Conservation (phyloP, 1,140 invertebrate genomes). For the Babylonia areolata region DNA sequence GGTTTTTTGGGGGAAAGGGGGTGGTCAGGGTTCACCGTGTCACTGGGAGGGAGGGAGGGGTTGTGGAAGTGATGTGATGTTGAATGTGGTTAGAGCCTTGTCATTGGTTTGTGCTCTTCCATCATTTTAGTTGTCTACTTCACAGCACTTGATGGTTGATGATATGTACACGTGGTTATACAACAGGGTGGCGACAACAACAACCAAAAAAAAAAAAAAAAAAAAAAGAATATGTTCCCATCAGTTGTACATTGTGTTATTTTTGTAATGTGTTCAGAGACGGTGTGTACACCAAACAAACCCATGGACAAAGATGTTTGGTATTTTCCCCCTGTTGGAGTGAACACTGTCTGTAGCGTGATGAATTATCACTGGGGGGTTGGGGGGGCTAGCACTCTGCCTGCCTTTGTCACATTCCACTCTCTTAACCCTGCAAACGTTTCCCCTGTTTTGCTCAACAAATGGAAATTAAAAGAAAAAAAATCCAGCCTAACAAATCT, state of each 20-base stretch:
- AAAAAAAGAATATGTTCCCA: not conserved
- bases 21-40: too few relatives aligned
- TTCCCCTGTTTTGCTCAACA: not conserved
- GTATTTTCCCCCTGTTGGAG: not conserved
- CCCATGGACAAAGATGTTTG: not conserved
- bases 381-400: not conserved
- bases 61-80: not conserved
- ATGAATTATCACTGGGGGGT: too few relatives aligned
- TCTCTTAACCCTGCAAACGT: not conserved
- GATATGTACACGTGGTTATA: not conserved
- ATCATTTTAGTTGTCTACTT: not conserved
- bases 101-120: constrained; percentile 3
- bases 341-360: too few relatives aligned
- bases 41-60: too few relatives aligned
- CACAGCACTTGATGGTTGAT: not conserved
- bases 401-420: not conserved
- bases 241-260: not conserved
- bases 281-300: not conserved
- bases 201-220: too few relatives aligned
- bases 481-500: too few relatives aligned
- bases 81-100: not conserved
- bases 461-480: not conserved
- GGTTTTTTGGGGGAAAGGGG: too few relatives aligned
- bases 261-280: not conserved
- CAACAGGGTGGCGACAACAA: too few relatives aligned